These are phyloP conservation scores for Thaumetopoea pityocampa DNA, from an alignment of 1,140 invertebrate species.

Conservation along the genomic window DNA sequence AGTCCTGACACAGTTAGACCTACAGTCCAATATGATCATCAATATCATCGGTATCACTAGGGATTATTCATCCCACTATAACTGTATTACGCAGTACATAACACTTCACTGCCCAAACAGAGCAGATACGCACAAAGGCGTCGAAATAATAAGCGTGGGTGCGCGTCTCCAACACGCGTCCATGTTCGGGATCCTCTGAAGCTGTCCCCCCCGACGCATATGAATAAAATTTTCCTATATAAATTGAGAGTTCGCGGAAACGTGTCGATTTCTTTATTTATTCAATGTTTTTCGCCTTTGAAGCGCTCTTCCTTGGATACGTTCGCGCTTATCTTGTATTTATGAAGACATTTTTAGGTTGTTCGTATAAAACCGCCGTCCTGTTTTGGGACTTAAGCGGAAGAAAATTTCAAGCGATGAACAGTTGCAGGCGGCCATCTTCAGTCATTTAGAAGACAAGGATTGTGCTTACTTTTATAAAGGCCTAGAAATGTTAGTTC, in stretches of 20 bases:
- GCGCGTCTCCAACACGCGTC: slow-evolving; percentile 46
- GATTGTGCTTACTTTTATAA: too few relatives aligned
- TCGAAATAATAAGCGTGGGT: slow-evolving; percentile 44
- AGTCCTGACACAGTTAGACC: too few relatives aligned
- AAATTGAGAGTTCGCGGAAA: slow-evolving; percentile 60
- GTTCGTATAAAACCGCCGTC: slow-evolving; percentile 37
- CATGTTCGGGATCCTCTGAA: slow-evolving; percentile 48
- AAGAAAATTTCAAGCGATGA: too few relatives aligned
- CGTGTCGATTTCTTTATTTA: slow-evolving; percentile 67
- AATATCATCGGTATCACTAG: too few relatives aligned
- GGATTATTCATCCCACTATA: too few relatives aligned
- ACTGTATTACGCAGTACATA: too few relatives aligned
- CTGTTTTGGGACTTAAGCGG: slow-evolving; percentile 19
- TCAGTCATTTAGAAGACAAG: too few relatives aligned
- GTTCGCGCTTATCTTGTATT: slow-evolving; percentile 45
- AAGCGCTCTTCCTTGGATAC: slow-evolving; percentile 41
- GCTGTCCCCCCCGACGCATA: slow-evolving; percentile 43
- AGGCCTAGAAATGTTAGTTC: too few relatives aligned
- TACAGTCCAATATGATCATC: too few relatives aligned
- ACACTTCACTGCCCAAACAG: slow-evolving; percentile 4
- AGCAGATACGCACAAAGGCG: slow-evolving; percentile 21
- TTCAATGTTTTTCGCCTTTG: slow-evolving; percentile 55
- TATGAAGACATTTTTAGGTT: slow-evolving; percentile 44
- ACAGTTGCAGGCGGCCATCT: too few relatives aligned
- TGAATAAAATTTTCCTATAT: slow-evolving; percentile 64